These are phyloP conservation scores for Lerema accius DNA, from an alignment of 1,140 invertebrate genomes.

Conservation along the genomic window DNA sequence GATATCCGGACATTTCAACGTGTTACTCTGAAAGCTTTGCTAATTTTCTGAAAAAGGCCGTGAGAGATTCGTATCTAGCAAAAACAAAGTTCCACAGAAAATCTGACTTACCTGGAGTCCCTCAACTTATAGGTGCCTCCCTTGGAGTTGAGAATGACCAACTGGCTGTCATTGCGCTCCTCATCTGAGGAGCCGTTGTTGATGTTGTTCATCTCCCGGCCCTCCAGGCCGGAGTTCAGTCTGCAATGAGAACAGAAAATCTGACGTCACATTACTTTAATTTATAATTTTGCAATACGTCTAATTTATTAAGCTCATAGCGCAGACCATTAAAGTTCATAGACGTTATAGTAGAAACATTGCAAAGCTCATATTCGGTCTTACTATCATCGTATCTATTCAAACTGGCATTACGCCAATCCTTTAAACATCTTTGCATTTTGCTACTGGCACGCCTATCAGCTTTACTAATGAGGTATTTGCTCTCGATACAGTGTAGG, in stretches of 20 bases:
- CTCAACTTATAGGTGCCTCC: conserved; percentile 78
- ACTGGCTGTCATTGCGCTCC: conserved; percentile 67
- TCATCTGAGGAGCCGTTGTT: conserved; percentile 76
- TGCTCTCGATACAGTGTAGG: neutral
- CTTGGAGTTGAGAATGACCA: conserved; percentile 77
- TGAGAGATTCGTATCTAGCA: neutral
- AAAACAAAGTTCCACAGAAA: neutral
- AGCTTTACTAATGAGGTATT: neutral
- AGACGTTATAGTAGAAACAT: conserved; percentile 26
- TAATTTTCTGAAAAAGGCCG: neutral
- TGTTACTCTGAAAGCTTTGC: neutral
- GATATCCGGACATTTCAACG: neutral
- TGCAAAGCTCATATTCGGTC: neutral
- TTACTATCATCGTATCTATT: neutral
- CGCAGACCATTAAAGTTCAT: too few relatives aligned
- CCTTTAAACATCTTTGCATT: neutral
- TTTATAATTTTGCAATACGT: too few relatives aligned
- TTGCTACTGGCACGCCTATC: neutral
- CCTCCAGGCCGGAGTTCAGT: conserved; percentile 68
- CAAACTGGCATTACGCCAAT: neutral
- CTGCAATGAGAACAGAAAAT: conserved; percentile 48
- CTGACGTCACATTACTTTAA: neutral
- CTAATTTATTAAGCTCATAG: too few relatives aligned
- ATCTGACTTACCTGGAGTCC: conserved; percentile 77
- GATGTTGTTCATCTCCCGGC: conserved; percentile 67